These are phyloP conservation scores for Botrylloides violaceus DNA, from an alignment of 23 tunicate species.

Conservation along the genomic window DNA sequence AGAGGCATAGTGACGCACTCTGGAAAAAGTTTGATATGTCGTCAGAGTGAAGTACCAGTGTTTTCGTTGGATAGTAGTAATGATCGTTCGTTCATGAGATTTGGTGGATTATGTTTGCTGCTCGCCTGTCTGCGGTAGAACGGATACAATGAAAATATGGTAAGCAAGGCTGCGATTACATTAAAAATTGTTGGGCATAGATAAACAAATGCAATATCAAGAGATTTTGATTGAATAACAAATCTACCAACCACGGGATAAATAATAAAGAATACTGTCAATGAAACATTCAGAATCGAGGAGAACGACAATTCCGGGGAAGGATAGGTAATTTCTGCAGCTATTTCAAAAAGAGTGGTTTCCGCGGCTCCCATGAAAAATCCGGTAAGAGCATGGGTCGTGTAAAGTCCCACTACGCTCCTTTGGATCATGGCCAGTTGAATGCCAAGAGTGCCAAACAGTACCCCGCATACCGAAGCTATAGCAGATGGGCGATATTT, in stretches of 20 bases:
- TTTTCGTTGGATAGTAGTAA: too few relatives aligned
- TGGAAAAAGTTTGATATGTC: too few relatives aligned
- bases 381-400: constrained; percentile 34
- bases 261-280: constrained; percentile 49
- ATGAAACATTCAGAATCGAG: constrained; percentile 40
- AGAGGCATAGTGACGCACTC: too few relatives aligned
- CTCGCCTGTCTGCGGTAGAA: constrained; percentile 23
- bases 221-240: constrained; percentile 8
- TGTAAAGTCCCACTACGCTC: constrained; percentile 5
- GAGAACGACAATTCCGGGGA: constrained; percentile 49
- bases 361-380: constrained; percentile 70
- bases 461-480: constrained; percentile 27
- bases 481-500: constrained; percentile 25
- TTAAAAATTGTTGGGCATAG: constrained; percentile 21
- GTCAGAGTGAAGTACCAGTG: too few relatives aligned
- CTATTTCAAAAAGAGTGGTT: constrained; percentile 58
- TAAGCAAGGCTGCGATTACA: constrained; percentile 21
- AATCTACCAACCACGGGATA: constrained; percentile 38
- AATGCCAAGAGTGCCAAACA: constrained; percentile 34
- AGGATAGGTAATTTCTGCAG: constrained; percentile 59
- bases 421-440: not conserved
- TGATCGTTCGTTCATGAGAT: too few relatives aligned
- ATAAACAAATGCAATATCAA: constrained; percentile 22
- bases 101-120: not conserved
- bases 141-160: constrained; percentile 28